Evolutionary conservation across 2,888 invertebrate genomes (phyloP), one percentile per base, ranked within the genome.

Genomic region (Nowickia ferox): DNA sequence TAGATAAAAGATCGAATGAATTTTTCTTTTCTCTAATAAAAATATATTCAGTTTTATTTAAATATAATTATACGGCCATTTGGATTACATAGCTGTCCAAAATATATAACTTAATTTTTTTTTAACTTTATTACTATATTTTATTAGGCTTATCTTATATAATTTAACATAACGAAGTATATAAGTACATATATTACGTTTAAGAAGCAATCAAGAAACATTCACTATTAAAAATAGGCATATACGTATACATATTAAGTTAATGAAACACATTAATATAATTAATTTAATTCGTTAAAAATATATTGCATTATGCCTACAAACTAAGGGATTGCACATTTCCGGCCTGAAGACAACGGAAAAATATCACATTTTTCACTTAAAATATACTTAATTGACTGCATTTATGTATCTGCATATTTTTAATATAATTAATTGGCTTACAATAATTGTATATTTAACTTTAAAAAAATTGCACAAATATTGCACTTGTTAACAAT

Each of bases 361-460:
- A 90, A 91, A 92, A 91, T 92, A 92, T 92, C 92, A 92, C 92
- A 92, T 92, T 92, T 91, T 90, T 90, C 91, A 88, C 89, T 82
- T 78, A 69, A 86, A 63, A 76, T 80, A 65, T 88, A 90, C 88
- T 89, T 88, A 89, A 48, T 57, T 57, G 17, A 63, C 48, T 61
- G 51, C 9, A 46, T 9, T 17, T 44, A 10, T n/a, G 15, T 42
- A 42, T 61, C 6, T 40, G 9, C 40, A 17, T 17, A 42, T 8
- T 44, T 44, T 44, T 15, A 30, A 30, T 9, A 42, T n/a, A 10
- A 30, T 30, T n/a, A 10, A 30, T 30, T 15, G 38, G 1, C 57
- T 57, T 44, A 46, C 57, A 55, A 44, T 9, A 59, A 59, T 10
- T 46, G 10, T 30, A 15, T n/a, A 75, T 13, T 65, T 22, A 42